Conservation (phyloP, 2,888 invertebrate genomes). For the Sacculina carcini region DNA sequence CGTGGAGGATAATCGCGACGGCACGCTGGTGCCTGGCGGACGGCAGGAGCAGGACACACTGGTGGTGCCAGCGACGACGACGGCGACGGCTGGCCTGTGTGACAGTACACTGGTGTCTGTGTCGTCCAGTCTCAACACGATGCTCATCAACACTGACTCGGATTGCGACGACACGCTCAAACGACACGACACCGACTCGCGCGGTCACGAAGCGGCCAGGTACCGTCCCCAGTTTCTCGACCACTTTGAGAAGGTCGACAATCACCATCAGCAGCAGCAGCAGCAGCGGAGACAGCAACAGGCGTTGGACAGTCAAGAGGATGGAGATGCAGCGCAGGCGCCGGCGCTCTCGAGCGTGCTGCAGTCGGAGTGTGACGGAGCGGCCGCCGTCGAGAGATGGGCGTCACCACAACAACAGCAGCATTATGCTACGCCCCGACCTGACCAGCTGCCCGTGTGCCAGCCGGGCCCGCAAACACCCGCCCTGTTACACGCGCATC, state of each 20-base stretch:
- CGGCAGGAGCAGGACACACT: neutral
- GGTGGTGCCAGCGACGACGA: slow-evolving; percentile 1
- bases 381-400: too few species aligned
- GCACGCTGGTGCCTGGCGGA: too few species aligned
- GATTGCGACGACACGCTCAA: slow-evolving; percentile 60
- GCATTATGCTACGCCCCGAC: neutral
- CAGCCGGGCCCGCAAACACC: neutral
- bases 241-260: slow-evolving; percentile 51
- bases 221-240: slow-evolving; percentile 81
- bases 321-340: slow-evolving; percentile 52
- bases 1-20: neutral
- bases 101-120: slow-evolving; percentile 3
- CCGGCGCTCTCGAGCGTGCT: too few species aligned
- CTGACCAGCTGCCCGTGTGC: neutral
- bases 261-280: slow-evolving; percentile 9
- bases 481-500: slow-evolving; percentile 3
- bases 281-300: slow-evolving; percentile 3
- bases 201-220: slow-evolving; percentile 17
- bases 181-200: slow-evolving; percentile 26
- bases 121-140: slow-evolving; percentile 46
- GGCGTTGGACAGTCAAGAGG: slow-evolving; percentile 35
- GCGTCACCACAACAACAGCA: too few species aligned
- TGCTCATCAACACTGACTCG: slow-evolving; percentile 76
- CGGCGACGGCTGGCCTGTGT: neutral
- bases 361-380: too few species aligned